Conservation (phyloP, 2,888 invertebrate species). For the Parnassius smintheus region DNA sequence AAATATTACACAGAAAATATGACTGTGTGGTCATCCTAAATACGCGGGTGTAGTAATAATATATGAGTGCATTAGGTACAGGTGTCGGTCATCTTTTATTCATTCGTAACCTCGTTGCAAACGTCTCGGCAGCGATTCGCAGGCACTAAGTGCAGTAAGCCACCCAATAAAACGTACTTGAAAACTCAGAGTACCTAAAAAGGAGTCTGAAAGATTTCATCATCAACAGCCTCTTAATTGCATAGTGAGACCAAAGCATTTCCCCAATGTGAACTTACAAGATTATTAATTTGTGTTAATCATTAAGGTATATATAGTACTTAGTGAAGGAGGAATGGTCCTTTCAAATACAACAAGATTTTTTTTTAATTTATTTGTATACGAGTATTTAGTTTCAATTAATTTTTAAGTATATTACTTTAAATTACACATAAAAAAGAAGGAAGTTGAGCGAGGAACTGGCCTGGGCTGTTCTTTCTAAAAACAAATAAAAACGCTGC, state of each 20-base stretch:
- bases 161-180: constrained; percentile 1
- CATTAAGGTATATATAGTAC: not conserved
- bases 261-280: not conserved
- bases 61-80: constrained; percentile 78
- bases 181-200: not conserved
- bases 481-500: no score
- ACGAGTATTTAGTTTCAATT: no score
- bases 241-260: not conserved
- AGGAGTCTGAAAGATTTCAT: no score
- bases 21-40: constrained; percentile 11
- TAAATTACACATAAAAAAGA: no score
- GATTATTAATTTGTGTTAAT: not conserved
- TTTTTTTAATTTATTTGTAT: no score
- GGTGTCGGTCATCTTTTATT: constrained; percentile 72
- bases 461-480: no score
- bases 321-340: no score
- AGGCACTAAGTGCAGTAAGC: constrained; percentile 22
- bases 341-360: no score
- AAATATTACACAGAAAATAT: no score
- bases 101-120: constrained; percentile 36
- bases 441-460: no score
- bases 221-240: not conserved
- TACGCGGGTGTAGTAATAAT: constrained; percentile 57
- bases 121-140: constrained; percentile 21
- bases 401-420: no score